A percentile compares a stretch with the other conserved stretches of the same genome.
Evolutionary conservation across 2,113 vertebrate species (phyloP).

Genomic region (Origma solitaria): DNA sequence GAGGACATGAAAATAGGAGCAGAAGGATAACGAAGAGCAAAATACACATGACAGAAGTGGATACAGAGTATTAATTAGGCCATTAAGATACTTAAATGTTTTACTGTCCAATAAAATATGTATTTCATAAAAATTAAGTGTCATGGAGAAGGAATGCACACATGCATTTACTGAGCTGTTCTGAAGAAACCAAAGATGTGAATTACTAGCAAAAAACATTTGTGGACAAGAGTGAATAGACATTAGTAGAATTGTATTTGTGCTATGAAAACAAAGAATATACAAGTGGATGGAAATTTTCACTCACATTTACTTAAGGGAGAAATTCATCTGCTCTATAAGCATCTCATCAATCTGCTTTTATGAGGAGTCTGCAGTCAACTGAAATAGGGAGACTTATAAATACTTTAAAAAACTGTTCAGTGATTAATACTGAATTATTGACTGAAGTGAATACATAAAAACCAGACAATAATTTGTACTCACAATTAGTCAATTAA

Average conservation of each 20-base stretch:
- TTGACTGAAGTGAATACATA: background rate
- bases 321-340: background rate
- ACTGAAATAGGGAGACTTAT: background rate
- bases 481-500: background rate
- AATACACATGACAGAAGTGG: background rate
- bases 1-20: background rate
- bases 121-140: constrained; percentile 41
- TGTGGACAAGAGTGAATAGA: background rate
- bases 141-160: background rate
- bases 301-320: background rate
- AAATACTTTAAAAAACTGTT: background rate
- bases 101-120: constrained; percentile 52
- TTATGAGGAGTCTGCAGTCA: background rate
- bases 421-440: constrained; percentile 7
- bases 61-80: constrained; percentile 50
- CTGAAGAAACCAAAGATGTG: background rate
- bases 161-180: background rate
- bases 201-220: background rate
- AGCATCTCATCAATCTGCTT: background rate
- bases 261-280: background rate
- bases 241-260: background rate
- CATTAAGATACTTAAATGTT: constrained; percentile 42
- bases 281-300: background rate
- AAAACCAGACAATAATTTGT: background rate
- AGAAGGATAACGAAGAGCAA: background rate